Evolutionary conservation across 2,888 invertebrate species (phyloP).

Genomic region (Serrognathus titanus): DNA sequence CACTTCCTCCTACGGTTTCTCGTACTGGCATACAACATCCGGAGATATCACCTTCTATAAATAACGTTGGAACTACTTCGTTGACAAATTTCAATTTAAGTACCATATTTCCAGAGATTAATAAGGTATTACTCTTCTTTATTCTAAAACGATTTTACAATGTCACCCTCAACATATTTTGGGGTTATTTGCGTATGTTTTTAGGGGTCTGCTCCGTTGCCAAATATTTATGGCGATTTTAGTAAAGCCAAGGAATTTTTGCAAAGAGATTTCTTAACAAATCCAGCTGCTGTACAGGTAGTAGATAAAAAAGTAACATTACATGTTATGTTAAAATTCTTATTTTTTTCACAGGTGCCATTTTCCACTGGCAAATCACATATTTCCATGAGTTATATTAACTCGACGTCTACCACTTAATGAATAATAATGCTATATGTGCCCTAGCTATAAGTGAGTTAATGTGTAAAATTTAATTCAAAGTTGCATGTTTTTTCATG

Average conservation of each 20-base stretch:
- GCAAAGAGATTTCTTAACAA: constrained; percentile 24
- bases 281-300: constrained; percentile 22
- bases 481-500: too few species aligned
- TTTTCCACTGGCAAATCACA: constrained; percentile 6
- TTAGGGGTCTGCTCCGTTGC: constrained; percentile 24
- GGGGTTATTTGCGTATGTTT: constrained; percentile 5
- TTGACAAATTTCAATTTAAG: constrained; percentile 78
- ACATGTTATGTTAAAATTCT: too few species aligned
- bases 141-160: too few species aligned
- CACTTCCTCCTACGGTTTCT: constrained; percentile 32
- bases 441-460: too few species aligned
- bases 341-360: constrained; percentile 3
- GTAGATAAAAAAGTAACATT: constrained; percentile 1
- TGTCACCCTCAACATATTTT: neutral
- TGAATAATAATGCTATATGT: neutral
- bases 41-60: constrained; percentile 38
- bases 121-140: constrained; percentile 43
- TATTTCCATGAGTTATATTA: constrained; percentile 12
- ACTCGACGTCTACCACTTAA: constrained; percentile 12
- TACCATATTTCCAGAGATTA: constrained; percentile 82
- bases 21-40: constrained; percentile 36
- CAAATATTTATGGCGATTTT: constrained; percentile 25
- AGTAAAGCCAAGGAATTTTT: constrained; percentile 22
- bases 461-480: too few species aligned
- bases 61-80: constrained; percentile 49